Percentiles rank a stretch among this genome's conserved stretches.
These are phyloP conservation scores for Eubasilissa regina DNA, from an alignment of 1,140 invertebrate genomes.

Conservation along the genomic window DNA sequence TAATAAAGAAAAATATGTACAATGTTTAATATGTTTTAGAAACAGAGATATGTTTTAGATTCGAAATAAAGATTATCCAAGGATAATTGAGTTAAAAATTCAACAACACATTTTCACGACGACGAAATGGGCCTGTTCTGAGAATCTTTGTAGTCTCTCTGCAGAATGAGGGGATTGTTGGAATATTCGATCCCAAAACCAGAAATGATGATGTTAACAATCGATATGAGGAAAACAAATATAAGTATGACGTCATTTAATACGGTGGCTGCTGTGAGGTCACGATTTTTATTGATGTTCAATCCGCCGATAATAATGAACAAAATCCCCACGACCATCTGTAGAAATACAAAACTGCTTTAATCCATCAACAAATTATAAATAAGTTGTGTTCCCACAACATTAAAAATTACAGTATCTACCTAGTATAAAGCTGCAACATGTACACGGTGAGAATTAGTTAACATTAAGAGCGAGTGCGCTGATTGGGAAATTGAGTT, in stretches of 20 bases:
- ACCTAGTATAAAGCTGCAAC: too few relatives aligned
- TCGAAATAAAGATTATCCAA: too few relatives aligned
- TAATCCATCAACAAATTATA: not conserved
- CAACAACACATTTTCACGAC: too few relatives aligned
- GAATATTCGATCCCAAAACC: constrained; percentile 86
- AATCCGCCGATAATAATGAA: constrained; percentile 86
- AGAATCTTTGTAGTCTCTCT: constrained; percentile 58
- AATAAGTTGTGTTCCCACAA: too few relatives aligned
- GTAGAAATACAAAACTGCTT: constrained; percentile 62
- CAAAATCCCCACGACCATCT: constrained; percentile 85
- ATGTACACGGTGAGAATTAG: too few relatives aligned
- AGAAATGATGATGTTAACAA: constrained; percentile 85
- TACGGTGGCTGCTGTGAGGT: constrained; percentile 80
- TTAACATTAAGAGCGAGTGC: too few relatives aligned
- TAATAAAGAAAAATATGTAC: too few relatives aligned
- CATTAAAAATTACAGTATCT: too few relatives aligned
- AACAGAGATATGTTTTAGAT: too few relatives aligned
- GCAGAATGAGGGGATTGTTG: constrained; percentile 73
- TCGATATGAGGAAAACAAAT: constrained; percentile 84
- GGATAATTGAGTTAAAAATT: too few relatives aligned
- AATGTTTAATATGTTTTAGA: too few relatives aligned
- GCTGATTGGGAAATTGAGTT: too few relatives aligned
- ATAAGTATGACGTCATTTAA: constrained; percentile 86
- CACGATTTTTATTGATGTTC: constrained; percentile 82
- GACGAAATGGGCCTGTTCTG: not conserved